These are phyloP conservation scores for Melanotaenia pygmaea DNA, from an alignment of 2,797 vertebrate genomes.

Conservation along the genomic window DNA sequence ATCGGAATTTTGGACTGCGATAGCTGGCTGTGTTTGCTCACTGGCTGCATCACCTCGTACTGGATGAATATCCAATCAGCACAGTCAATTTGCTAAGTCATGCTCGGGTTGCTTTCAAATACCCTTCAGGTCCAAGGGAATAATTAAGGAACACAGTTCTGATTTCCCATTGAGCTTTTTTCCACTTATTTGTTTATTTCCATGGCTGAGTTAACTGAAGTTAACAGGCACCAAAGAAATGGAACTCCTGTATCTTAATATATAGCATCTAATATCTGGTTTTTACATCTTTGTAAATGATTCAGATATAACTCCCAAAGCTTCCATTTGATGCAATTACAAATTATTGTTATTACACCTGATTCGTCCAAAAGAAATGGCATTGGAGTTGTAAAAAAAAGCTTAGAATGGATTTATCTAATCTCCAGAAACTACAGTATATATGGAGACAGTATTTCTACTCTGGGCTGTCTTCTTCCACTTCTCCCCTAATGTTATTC, in stretches of 20 bases:
- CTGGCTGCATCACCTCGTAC: constrained; percentile 55
- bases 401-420: constrained; percentile 25
- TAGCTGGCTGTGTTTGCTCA: constrained; percentile 49
- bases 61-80: constrained; percentile 82
- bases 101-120: constrained; percentile 79
- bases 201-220: constrained; percentile 51
- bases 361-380: constrained; percentile 19
- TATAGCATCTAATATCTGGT: constrained; percentile 40
- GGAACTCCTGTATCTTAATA: constrained; percentile 34
- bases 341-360: constrained; percentile 38
- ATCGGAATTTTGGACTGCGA: constrained; percentile 38
- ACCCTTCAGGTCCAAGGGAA: constrained; percentile 69
- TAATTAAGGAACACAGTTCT: constrained; percentile 75
- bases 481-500: constrained; percentile 56
- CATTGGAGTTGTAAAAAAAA: not conserved
- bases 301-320: constrained; percentile 36
- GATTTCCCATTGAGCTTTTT: constrained; percentile 62
- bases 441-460: constrained; percentile 23
- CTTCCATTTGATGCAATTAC: constrained; percentile 41
- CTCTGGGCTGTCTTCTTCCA: constrained; percentile 13
- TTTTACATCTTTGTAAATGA: constrained; percentile 38
- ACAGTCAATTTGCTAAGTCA: constrained; percentile 84
- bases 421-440: constrained; percentile 31
- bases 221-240: constrained; percentile 41
- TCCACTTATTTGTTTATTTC: constrained; percentile 74